Base-by-base conservation (phyloP, 2,888 invertebrate species). In the Epirrhoe alternata region DNA sequence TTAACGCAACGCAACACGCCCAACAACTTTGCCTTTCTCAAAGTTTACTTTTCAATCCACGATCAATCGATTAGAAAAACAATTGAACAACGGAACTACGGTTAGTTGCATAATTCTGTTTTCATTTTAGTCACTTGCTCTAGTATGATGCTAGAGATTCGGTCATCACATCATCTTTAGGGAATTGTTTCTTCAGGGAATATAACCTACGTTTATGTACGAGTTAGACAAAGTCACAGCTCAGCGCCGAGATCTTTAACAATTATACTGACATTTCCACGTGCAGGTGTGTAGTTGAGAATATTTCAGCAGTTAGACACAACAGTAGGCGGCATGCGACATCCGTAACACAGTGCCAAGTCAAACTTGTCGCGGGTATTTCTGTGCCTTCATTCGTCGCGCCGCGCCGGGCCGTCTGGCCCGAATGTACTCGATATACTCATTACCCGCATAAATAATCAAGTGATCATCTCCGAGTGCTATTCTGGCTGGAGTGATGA, bases 391-490 rank as follows among this genome's bases (percentile, higher is more conserved):
- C 69, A 54, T 58, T 71, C 73, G 76, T 54, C 80, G 78, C 84
- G 85, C 83, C 85, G 77, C 84, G 85, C 84, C 85, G 77, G 68
- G 82, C 86, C 85, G 86, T 86, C 85, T 86, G 84, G 76, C 57
- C 61, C 70, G 68, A 70, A 74, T 74, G 75, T 74, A 73, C 71
- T 71, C 69, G 73, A 73, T 73, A 74, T 52, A 57, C 61, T 61
- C 60, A 57, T 68, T 57, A 64, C 42, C 38, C 53, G 58, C 73
- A 74, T 76, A 77, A 75, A 74, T 75, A 70, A 80, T 78, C 75
- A 74, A 62, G 50, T 57, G 64, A 64, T 55, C 64, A 65, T 35
- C 31, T 64, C 68, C 61, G 61, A 64, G 50, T 64, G 57, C 53
- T 57, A 49, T 61, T 52, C 54, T 61, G 54, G 42, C 49, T 38